Evolutionary conservation across 2,113 vertebrate species (phyloP), one percentile per base, ranked within the genome.

Genomic region (Psilopsiagon aurifrons): DNA sequence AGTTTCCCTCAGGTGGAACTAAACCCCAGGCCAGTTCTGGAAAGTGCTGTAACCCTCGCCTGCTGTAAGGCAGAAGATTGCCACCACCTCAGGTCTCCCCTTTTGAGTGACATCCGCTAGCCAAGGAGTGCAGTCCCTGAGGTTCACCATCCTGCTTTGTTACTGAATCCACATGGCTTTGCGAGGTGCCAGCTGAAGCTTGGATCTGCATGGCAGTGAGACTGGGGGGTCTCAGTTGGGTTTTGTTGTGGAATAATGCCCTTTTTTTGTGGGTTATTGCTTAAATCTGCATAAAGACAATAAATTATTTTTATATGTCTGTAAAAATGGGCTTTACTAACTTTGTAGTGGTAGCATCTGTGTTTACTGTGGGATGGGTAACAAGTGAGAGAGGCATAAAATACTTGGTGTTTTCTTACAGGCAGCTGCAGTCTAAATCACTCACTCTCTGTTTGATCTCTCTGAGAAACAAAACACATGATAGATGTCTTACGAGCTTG

Each of bases 61-160:
- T 41, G 5, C 28, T 44, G 10, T 46, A 55, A 18, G 41, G 82
- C n/a, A 51, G 28, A 54, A 55, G 43, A 24, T 33, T 88, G 52
- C 49, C 4, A 8, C 54, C 2, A 1, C 54, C 46, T 83, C 17
- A 59, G 20, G 24, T 86, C 49, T 69, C 52, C 29, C 71, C 35
- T 83, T 71, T 29, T 0, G 0, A 69, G 27, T 88, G 83, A 22
- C 39, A 27, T 29, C 20, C 11, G 27, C 63, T 47, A 35, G 57
- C 44, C 27, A 43, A 18, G 44, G 14, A 51, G 11, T 62, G 37
- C 1, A 9, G 43, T 67, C 51, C 27, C 20, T 6, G 3, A 28
- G 25, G 9, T 43, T 86, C 25, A 7, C 19, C 0, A 0, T 83
- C 37, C 44, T 1, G 2, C 29, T 74, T 83, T 52, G 3, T 62